Conservation (phyloP, 2,113 vertebrate genomes). For the Mohoua ochrocephala region DNA sequence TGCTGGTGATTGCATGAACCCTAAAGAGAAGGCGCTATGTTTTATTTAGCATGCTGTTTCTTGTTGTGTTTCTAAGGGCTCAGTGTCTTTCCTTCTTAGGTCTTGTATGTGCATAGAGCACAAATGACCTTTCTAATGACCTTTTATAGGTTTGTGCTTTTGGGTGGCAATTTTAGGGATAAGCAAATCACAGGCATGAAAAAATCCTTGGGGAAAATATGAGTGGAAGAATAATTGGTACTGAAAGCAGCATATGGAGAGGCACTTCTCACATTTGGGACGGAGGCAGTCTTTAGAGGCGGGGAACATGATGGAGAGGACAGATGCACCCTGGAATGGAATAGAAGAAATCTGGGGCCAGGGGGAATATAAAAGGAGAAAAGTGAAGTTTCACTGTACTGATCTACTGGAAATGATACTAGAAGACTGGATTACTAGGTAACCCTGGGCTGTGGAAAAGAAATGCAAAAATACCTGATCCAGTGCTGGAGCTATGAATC, state of each 20-base stretch:
- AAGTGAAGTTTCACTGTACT: neutral
- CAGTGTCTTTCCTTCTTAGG: neutral
- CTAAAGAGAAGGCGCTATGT: neutral
- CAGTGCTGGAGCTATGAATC: neutral
- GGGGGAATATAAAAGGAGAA: neutral
- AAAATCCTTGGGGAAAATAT: neutral
- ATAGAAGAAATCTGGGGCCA: neutral
- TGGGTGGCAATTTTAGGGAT: neutral
- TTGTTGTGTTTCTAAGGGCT: neutral
- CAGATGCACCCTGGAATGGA: neutral
- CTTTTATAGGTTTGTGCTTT: neutral
- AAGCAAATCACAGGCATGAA: neutral
- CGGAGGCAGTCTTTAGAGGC: neutral
- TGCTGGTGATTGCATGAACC: neutral
- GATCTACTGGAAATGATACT: neutral
- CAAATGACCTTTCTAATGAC: neutral
- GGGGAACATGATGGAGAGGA: neutral
- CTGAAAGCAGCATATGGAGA: neutral
- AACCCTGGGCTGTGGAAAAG: neutral
- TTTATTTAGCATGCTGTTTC: neutral
- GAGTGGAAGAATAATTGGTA: neutral
- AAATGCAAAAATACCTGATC: neutral
- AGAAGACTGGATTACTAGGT: neutral
- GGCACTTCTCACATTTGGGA: neutral
- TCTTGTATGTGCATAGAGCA: rapidly evolving